A percentile compares a stretch with the other conserved stretches of the same genome.
Conservation (phyloP, 2,113 vertebrate genomes). For the Tachysurus vachellii region DNA sequence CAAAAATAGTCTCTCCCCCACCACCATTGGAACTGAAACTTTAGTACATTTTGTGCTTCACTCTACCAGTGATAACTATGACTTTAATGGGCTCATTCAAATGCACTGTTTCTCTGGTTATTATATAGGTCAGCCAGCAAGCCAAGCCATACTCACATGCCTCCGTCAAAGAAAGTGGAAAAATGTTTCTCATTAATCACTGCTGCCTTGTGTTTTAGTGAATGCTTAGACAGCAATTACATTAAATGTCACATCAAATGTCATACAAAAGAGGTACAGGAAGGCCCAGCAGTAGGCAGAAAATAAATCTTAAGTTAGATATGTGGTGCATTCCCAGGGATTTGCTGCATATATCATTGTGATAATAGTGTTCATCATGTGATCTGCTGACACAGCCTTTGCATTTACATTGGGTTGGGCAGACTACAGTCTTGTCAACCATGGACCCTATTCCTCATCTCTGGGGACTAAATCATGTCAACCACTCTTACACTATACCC, state of each 20-base stretch:
- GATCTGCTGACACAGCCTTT: not conserved
- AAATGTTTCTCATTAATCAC: not conserved
- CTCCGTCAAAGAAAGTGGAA: not conserved
- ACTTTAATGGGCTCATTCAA: not conserved
- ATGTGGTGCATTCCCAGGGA: not conserved
- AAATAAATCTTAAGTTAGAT: not conserved
- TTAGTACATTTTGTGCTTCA: not conserved
- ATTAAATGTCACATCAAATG: constrained; percentile 26
- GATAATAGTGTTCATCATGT: not conserved
- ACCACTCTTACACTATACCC: not conserved
- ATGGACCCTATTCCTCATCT: not conserved
- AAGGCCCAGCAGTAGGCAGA: not conserved
- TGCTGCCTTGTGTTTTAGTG: constrained; percentile 6
- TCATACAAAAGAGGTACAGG: constrained; percentile 2
- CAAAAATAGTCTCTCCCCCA: not conserved
- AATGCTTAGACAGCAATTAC: constrained; percentile 15
- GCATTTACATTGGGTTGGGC: not conserved
- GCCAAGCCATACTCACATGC: not conserved
- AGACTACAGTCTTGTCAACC: not conserved
- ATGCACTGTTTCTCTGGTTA: not conserved
- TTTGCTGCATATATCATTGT: not conserved
- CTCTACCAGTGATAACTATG: not conserved
- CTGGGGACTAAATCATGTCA: not conserved
- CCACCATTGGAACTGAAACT: not conserved
- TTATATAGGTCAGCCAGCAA: not conserved